Conservation (phyloP, 1,140 invertebrate genomes). For the silkworm (Bombyx mori) region DNA sequence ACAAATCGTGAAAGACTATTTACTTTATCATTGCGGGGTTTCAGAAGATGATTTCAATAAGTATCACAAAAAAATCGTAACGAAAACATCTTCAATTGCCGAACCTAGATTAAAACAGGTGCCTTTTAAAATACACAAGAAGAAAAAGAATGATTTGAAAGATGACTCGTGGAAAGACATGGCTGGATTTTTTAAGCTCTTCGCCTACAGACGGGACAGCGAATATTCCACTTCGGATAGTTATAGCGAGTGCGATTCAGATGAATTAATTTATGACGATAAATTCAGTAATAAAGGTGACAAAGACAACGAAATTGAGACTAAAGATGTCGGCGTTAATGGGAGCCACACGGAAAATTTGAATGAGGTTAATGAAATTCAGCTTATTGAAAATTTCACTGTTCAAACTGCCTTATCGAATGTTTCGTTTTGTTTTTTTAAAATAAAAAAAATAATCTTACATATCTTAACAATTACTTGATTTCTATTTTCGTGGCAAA, state of each 20-base stretch:
- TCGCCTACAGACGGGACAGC: slow-evolving; percentile 46
- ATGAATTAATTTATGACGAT: slow-evolving; percentile 13
- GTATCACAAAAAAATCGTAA: slow-evolving; percentile 33
- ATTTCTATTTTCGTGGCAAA: too few relatives aligned
- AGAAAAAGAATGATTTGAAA: slow-evolving; percentile 37
- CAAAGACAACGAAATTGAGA: too few relatives aligned
- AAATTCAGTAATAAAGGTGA: too few relatives aligned
- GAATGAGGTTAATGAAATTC: too few relatives aligned
- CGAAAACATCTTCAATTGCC: slow-evolving; percentile 6
- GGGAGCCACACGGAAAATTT: too few relatives aligned
- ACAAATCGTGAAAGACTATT: slow-evolving; percentile 58
- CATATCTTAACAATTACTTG: too few relatives aligned
- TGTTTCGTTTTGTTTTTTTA: too few relatives aligned
- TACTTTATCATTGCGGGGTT: slow-evolving; percentile 56
- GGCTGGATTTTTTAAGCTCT: slow-evolving; percentile 55
- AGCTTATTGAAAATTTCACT: too few relatives aligned
- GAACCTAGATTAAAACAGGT: slow-evolving; percentile 51
- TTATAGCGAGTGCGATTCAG: slow-evolving; percentile 58
- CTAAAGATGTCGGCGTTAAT: too few relatives aligned
- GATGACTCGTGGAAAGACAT: slow-evolving; percentile 62
- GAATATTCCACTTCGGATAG: slow-evolving; percentile 52
- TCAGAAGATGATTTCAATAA: slow-evolving; percentile 58
- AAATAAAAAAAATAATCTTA: too few relatives aligned
- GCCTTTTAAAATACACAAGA: slow-evolving; percentile 56
- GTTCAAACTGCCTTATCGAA: too few relatives aligned